Evolutionary conservation across 2,797 vertebrate species (phyloP).

Genomic region (Megalops cyprinoides): DNA sequence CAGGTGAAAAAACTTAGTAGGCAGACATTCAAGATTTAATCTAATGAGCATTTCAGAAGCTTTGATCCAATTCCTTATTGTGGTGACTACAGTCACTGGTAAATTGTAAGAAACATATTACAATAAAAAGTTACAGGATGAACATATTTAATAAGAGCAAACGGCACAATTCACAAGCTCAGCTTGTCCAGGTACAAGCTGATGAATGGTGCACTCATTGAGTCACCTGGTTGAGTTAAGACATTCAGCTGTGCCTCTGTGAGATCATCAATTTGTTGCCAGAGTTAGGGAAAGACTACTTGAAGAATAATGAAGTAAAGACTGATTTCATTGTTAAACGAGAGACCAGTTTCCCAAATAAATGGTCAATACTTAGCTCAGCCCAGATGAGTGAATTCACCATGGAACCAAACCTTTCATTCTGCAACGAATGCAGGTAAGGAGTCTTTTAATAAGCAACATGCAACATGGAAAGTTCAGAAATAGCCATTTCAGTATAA

Average conservation of each 20-base stretch:
- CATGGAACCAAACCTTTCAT: too few species aligned
- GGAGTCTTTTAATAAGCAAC: too few species aligned
- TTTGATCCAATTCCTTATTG: conserved; percentile 19
- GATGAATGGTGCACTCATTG: too few species aligned
- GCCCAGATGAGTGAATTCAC: too few species aligned
- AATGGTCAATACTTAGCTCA: neutral
- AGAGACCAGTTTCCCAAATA: neutral
- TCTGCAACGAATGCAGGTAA: too few species aligned
- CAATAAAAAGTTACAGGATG: too few species aligned
- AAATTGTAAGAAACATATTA: neutral
- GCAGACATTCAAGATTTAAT: conserved; percentile 35
- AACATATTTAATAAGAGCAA: too few species aligned
- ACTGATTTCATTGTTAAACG: neutral
- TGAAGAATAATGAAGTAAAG: neutral
- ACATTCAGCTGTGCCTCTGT: neutral
- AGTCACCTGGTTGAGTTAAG: neutral
- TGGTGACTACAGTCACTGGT: neutral
- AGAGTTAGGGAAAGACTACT: neutral
- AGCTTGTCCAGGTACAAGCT: too few species aligned
- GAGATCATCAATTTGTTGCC: neutral
- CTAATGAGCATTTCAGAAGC: conserved; percentile 9
- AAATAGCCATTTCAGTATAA: too few species aligned
- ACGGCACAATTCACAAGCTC: too few species aligned
- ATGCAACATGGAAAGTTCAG: too few species aligned
- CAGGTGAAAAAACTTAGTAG: too few species aligned